A percentile compares a stretch with the other conserved stretches of the same genome.
Evolutionary conservation across 2,888 invertebrate species (phyloP).

Genomic region (Lasioglossum oenotherae): DNA sequence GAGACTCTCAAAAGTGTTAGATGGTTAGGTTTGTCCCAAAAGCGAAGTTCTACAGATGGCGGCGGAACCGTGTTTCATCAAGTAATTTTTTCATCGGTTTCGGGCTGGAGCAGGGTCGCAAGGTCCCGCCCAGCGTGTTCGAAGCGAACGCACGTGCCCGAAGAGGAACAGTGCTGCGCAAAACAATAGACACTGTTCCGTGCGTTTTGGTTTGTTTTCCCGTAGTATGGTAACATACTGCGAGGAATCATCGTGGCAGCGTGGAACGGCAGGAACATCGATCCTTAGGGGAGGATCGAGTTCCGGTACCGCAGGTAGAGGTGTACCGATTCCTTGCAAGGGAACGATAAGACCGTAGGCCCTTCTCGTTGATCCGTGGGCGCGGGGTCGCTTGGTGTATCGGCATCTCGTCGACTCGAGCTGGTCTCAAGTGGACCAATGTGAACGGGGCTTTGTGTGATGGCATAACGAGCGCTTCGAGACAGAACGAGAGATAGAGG

Average conservation of each 20-base stretch:
- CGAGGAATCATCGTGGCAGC: not conserved
- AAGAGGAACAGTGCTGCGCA: not conserved
- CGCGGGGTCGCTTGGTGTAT: constrained; percentile 37
- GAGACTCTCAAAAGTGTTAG: no score
- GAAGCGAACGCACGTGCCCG: not conserved
- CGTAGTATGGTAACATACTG: not conserved
- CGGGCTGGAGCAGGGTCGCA: not conserved
- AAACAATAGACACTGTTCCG: not conserved
- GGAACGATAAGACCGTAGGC: constrained; percentile 13
- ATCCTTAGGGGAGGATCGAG: constrained; percentile 39
- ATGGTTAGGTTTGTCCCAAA: not conserved
- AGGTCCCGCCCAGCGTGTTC: not conserved
- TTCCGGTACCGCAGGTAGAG: constrained; percentile 50
- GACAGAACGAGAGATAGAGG: not conserved
- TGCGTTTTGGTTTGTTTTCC: not conserved
- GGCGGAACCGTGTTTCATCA: no score
- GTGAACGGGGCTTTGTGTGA: constrained; percentile 73
- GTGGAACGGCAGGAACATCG: constrained; percentile 37
- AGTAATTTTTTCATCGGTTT: not conserved
- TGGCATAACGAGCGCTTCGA: constrained; percentile 71
- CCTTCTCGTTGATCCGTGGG: constrained; percentile 11
- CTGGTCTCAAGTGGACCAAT: constrained; percentile 72
- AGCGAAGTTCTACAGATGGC: not conserved
- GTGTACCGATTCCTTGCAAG: constrained; percentile 47
- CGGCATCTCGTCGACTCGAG: constrained; percentile 49